Evolutionary conservation across 2,113 vertebrate genomes (phyloP).

Genomic region (Hippocampus abdominalis): DNA sequence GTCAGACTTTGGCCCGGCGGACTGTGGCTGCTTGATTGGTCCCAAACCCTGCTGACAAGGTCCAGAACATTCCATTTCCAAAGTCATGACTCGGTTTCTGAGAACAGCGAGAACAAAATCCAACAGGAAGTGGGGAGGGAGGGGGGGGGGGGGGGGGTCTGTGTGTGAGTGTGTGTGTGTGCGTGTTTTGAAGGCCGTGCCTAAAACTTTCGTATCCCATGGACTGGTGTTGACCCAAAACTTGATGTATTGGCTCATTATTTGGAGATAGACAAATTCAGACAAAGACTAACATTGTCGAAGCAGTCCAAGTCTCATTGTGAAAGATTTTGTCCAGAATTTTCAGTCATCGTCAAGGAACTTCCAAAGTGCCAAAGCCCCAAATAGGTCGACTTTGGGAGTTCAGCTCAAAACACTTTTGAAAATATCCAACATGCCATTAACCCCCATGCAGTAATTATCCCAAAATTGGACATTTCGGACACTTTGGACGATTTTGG

Average conservation of each 20-base stretch:
- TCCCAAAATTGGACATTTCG: too few species aligned
- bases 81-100: conserved; percentile 45
- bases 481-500: too few species aligned
- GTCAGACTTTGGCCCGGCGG: conserved; percentile 10
- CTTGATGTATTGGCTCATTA: conserved; percentile 53
- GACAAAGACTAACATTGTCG: conserved; percentile 1
- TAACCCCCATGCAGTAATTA: too few species aligned
- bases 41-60: conserved; percentile 50
- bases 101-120: conserved; percentile 47
- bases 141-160: background rate
- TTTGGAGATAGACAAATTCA: conserved; percentile 28
- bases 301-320: background rate
- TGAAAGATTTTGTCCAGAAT: background rate
- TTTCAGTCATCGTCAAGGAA: too few species aligned
- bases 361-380: background rate
- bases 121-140: conserved; percentile 35
- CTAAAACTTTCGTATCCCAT: conserved; percentile 45
- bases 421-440: background rate
- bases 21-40: conserved; percentile 14
- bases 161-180: background rate
- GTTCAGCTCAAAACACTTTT: background rate
- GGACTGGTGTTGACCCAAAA: conserved; percentile 43
- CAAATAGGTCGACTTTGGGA: background rate
- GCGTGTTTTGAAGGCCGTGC: conserved; percentile 11
- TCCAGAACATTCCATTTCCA: conserved; percentile 56